A percentile compares a stretch with the other conserved stretches of the same genome.
These are phyloP conservation scores for Malthinus seriepunctatus DNA, from an alignment of 2,888 invertebrate species.

Conservation along the genomic window DNA sequence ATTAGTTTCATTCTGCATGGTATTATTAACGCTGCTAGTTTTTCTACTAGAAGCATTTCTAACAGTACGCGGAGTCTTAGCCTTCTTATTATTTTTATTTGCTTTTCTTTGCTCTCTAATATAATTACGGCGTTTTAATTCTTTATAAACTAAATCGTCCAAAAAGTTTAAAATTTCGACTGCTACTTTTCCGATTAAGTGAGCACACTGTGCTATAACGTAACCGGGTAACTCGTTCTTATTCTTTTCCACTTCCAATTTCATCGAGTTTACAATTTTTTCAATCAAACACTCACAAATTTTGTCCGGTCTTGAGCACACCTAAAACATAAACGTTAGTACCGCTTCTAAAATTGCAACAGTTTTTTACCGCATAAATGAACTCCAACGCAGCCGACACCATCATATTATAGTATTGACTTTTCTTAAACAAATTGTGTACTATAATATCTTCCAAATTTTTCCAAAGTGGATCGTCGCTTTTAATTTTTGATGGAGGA, in stretches of 20 bases:
- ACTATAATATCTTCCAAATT: slow-evolving; percentile 57
- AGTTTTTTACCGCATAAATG: slow-evolving; percentile 58
- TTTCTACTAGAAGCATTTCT: slow-evolving; percentile 15
- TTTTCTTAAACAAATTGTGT: slow-evolving; percentile 53
- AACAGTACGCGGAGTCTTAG: slow-evolving; percentile 37
- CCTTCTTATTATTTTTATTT: slow-evolving; percentile 56
- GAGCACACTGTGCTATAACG: slow-evolving; percentile 42
- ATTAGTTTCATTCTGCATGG: slow-evolving; percentile 3
- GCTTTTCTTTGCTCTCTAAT: slow-evolving; percentile 46
- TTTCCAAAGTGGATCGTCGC: slow-evolving; percentile 61
- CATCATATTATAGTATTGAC: slow-evolving; percentile 61
- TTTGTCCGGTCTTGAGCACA: slow-evolving; percentile 63
- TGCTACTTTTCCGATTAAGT: slow-evolving; percentile 75
- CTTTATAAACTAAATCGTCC: slow-evolving; percentile 82
- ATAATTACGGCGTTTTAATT: slow-evolving; percentile 69
- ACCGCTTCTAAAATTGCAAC: slow-evolving; percentile 1
- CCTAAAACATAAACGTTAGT: slow-evolving; percentile 43
- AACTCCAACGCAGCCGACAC: slow-evolving; percentile 62
- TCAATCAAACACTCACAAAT: slow-evolving; percentile 48
- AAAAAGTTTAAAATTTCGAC: slow-evolving; percentile 79
- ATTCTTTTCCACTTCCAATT: slow-evolving; percentile 28
- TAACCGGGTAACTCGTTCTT: slow-evolving; percentile 37
- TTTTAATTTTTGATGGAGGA: slow-evolving; percentile 49
- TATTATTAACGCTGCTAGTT: not conserved
- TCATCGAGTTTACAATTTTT: slow-evolving; percentile 18